Percentiles rank a stretch among this genome's conserved stretches.
These are phyloP conservation scores for Spermophilus dauricus DNA, from an alignment of 2,113 vertebrate genomes.

Conservation along the genomic window DNA sequence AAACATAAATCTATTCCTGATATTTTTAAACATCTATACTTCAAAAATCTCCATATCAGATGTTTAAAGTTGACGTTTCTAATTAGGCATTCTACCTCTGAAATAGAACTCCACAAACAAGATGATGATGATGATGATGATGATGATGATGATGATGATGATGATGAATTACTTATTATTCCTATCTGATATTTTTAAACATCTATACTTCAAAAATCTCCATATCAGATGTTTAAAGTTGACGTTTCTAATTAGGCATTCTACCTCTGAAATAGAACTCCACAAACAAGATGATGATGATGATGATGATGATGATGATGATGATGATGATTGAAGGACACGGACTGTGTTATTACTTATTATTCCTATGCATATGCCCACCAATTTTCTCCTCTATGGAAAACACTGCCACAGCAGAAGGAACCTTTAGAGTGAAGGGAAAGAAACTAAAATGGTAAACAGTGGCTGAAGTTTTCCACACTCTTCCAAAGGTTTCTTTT, in stretches of 20 bases:
- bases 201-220: background rate
- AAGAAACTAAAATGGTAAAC: background rate
- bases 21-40: background rate
- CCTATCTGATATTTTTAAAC: background rate
- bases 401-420: background rate
- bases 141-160: background rate
- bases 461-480: background rate
- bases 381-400: background rate
- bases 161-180: too few species aligned
- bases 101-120: background rate
- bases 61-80: background rate
- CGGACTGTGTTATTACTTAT: background rate
- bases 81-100: background rate
- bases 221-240: background rate
- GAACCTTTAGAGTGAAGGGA: background rate
- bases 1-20: background rate
- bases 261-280: background rate
- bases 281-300: background rate
- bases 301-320: too few species aligned
- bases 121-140: too few species aligned
- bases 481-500: constrained; percentile 30
- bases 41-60: background rate
- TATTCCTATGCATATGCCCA: background rate
- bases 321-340: background rate
- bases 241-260: background rate